A percentile compares a stretch with the other conserved stretches of the same genome.
phyloP scores from a whole-genome alignment of 2,888 invertebrate species.

The Eilema depressum region DNA sequence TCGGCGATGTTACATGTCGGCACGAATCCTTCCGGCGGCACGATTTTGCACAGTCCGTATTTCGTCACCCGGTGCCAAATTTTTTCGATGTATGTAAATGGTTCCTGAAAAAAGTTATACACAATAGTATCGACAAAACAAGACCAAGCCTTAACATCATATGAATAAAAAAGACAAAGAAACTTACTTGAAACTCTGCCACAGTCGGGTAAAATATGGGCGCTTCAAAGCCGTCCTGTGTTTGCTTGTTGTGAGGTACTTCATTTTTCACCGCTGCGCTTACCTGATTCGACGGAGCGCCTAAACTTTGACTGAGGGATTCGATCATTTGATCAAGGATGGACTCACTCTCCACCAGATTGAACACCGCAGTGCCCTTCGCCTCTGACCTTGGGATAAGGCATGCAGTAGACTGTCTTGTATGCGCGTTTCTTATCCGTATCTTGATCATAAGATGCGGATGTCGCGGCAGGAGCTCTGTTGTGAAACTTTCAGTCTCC shows the following conservation, averaged over 20 bases:
- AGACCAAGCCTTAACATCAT: not conserved
- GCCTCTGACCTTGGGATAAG: constrained; percentile 19
- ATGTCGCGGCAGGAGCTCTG: constrained; percentile 25
- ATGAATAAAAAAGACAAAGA: not conserved
- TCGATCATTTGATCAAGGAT: constrained; percentile 21
- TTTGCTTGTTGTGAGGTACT: accelerated
- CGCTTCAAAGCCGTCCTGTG: constrained; percentile 86
- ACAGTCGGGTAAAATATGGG: constrained; percentile 93
- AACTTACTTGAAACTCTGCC: constrained; percentile 89
- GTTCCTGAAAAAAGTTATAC: constrained; percentile 86
- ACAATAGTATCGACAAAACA: not conserved
- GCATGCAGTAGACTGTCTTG: not conserved
- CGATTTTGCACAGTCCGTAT: constrained; percentile 95
- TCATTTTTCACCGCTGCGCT: no score
- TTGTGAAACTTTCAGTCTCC: not conserved
- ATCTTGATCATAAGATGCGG: constrained; percentile 25
- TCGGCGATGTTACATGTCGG: constrained; percentile 93
- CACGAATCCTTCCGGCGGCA: constrained; percentile 93
- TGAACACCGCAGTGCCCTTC: not conserved
- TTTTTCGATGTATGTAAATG: constrained; percentile 93
- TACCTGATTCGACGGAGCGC: not conserved
- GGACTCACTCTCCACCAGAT: constrained; percentile 14
- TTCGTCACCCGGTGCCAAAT: constrained; percentile 92
- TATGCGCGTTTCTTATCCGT: not conserved
- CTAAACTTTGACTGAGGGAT: not conserved